These are phyloP conservation scores for Myocastor coypus DNA, from an alignment of 2,113 vertebrate genomes.

Conservation along the genomic window DNA sequence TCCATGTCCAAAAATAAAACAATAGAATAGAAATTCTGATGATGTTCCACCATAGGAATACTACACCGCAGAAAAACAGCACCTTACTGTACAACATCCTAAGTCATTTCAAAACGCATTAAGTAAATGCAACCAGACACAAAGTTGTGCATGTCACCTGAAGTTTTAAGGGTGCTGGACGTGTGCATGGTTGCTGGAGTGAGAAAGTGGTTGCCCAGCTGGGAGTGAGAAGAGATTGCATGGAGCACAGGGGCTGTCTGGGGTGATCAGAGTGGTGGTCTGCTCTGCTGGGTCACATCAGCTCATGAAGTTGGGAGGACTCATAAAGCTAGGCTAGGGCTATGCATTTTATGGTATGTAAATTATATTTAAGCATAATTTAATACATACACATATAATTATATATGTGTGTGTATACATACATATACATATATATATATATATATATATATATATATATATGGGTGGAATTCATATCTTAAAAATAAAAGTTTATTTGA, in stretches of 20 bases:
- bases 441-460: neutral
- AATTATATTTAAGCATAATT: neutral
- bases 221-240: neutral
- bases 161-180: neutral
- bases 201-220: neutral
- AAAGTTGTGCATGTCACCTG: neutral
- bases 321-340: neutral
- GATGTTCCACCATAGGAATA: neutral
- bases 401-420: neutral
- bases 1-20: neutral
- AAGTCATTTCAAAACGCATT: neutral
- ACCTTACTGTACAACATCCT: neutral
- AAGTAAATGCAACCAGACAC: neutral
- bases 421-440: neutral
- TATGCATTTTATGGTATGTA: neutral
- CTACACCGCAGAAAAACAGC: neutral
- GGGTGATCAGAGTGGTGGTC: neutral
- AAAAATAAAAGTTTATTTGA: constrained; percentile 1
- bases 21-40: neutral
- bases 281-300: neutral
- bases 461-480: neutral
- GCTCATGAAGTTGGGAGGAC: neutral
- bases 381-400: neutral
- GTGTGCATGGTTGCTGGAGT: neutral
- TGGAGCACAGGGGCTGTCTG: neutral